A percentile compares a stretch with the other conserved stretches of the same genome.
These are phyloP conservation scores for Aselliscus stoliczkanus DNA, from an alignment of 2,797 vertebrate species.

Conservation along the genomic window DNA sequence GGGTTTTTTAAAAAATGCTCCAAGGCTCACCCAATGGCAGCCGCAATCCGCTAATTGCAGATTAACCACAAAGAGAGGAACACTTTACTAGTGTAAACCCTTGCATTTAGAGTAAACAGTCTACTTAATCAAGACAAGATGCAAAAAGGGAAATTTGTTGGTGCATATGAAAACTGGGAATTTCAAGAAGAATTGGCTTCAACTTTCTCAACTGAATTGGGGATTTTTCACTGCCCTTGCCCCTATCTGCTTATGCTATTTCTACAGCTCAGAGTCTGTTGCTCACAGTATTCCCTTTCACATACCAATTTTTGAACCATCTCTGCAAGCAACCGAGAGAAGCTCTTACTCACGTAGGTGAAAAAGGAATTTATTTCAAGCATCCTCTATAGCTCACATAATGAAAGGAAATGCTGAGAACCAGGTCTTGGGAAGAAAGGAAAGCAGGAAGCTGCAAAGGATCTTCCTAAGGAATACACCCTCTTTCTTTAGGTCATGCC, in stretches of 20 bases:
- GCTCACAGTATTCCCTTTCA: not conserved
- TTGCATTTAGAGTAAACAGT: slow-evolving; percentile 13
- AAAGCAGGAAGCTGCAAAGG: not conserved
- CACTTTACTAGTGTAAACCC: not conserved
- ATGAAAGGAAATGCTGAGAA: not conserved
- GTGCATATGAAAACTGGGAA: not conserved
- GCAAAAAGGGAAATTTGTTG: not conserved
- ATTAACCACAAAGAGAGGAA: not conserved
- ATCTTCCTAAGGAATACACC: not conserved
- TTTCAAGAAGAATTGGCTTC: not conserved
- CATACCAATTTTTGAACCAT: slow-evolving; percentile 22
- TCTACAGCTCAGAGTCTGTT: not conserved
- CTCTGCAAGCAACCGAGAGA: slow-evolving; percentile 28
- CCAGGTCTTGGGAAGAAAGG: slow-evolving; percentile 4
- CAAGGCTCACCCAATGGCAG: not conserved
- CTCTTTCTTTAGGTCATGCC: not conserved
- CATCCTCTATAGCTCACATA: not conserved
- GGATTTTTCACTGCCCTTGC: not conserved
- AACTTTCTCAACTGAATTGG: not conserved
- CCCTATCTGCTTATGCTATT: not conserved
- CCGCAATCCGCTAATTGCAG: not conserved
- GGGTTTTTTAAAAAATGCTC: not conserved
- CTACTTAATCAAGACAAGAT: not conserved
- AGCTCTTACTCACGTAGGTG: slow-evolving; percentile 1
- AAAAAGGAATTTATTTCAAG: slow-evolving; percentile 13